phyloP scores from a whole-genome alignment of 2,113 vertebrate genomes.

The Brachyistius frenatus region DNA sequence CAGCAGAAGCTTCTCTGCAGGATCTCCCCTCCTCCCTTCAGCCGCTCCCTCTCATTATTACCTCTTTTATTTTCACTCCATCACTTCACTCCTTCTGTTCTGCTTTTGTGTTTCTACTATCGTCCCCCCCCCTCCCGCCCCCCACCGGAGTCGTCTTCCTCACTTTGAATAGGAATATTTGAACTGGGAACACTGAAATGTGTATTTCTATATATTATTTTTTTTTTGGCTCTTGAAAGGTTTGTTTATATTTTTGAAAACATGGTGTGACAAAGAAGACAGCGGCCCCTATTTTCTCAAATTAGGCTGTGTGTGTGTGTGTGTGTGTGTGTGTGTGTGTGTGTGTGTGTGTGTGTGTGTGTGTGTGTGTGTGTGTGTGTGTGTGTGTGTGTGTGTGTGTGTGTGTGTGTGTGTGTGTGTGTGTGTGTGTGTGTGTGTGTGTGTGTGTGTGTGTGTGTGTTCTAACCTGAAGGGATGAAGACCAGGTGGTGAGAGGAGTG shows the following conservation, averaged over 20 bases:
- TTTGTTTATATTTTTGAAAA: not conserved
- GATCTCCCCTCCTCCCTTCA: not conserved
- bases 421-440: too few species aligned
- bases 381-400: too few species aligned
- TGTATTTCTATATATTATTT: not conserved
- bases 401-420: too few species aligned
- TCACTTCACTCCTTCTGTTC: constrained; percentile 10
- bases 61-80: constrained; percentile 8
- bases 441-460: too few species aligned
- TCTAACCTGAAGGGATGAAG: constrained; percentile 52
- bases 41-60: constrained; percentile 4
- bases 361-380: too few species aligned
- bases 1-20: constrained; percentile 38
- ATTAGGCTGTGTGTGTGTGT: too few species aligned
- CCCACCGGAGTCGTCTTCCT: not conserved
- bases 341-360: too few species aligned
- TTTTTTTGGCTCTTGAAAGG: not conserved
- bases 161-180: not conserved
- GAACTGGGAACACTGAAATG: not conserved
- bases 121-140: not conserved
- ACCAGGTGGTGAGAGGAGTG: constrained; percentile 52
- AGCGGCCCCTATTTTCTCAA: too few species aligned
- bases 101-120: not conserved
- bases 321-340: too few species aligned
- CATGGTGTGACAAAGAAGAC: not conserved